These are phyloP conservation scores for Forficula auricularia DNA, from an alignment of 1,140 invertebrate genomes.

Conservation along the genomic window DNA sequence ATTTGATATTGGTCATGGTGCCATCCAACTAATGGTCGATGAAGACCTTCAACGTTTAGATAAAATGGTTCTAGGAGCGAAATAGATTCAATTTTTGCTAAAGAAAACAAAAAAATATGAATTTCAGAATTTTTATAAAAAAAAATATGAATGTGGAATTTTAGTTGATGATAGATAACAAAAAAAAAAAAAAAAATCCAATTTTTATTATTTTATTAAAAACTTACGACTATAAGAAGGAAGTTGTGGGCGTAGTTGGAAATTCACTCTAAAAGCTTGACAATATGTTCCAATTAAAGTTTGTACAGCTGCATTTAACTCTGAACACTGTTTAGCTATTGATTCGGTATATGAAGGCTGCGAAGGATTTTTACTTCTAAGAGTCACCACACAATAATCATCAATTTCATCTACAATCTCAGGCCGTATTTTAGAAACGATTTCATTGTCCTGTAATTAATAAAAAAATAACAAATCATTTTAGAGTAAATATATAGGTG, in stretches of 20 bases:
- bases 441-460: conserved; percentile 13
- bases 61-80: conserved; percentile 32
- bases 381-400: conserved; percentile 39
- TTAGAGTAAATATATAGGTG: no score
- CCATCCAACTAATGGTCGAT: conserved; percentile 61
- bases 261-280: conserved; percentile 67
- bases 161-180: not conserved
- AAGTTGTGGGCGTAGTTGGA: conserved; percentile 33
- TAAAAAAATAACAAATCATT: no score
- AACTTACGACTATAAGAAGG: conserved; percentile 27
- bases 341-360: conserved; percentile 30
- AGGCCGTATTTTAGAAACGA: conserved; percentile 11
- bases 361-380: conserved; percentile 22
- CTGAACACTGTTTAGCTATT: conserved; percentile 42
- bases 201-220: conserved; percentile 16
- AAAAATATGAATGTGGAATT: no score
- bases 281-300: conserved; percentile 64
- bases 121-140: no score
- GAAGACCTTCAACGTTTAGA: conserved; percentile 65
- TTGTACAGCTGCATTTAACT: conserved; percentile 51
- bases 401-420: conserved; percentile 32
- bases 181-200: conserved; percentile 7
- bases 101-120: no score
- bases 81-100: conserved; percentile 7
- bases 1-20: conserved; percentile 69